Base-by-base conservation (phyloP, 2,888 invertebrate genomes). In the Caenorhabditis japonica region DNA sequence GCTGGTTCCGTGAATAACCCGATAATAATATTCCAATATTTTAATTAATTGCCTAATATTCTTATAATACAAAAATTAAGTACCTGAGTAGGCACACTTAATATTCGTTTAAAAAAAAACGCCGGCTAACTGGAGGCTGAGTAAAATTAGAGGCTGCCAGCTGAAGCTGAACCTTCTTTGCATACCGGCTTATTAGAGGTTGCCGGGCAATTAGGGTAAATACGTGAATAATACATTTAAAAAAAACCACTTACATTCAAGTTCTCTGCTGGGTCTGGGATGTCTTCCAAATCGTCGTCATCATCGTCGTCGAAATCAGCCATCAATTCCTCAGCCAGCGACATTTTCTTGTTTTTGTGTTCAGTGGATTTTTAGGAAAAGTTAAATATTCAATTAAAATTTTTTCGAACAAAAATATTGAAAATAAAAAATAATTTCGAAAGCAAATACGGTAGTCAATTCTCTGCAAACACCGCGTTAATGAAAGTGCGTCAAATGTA, bases 231-330 rank as follows among this genome's bases (percentile, higher is more conserved):
- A 15, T 38, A 36, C 13, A 13, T 10, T 3, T 52, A 17, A 4
- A 52, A 52, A 41, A 17, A 23, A 21, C 51, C n/a, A n/a, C 38
- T 61, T 61, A 46, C 66, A 51, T 44, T 59, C 3, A 60, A 12
- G 43, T 60, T 53, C 38, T 72, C 73, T 5, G 47, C 41, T n/a
- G 52, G 41, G 53, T 55, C 75, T 13, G 76, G 76, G 23, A 79
- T 38, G 3, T 79, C 82, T 27, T 83, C 79, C 74, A 84, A 66
- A 15, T 83, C 81, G 51, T 88, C 87, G 13, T 87, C 88, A 85
- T 93, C 93, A 85, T 93, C 94, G 87, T 94, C 95, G 89, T 99
- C 97, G 76, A 99, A 92, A 91, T 99, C 99, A 23, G 97, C 99
- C 60, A 99, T 90, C 76, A 99, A 90, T 90, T 99, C 97, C 87